A percentile compares a stretch with the other conserved stretches of the same genome.
Evolutionary conservation across 2,888 invertebrate species (phyloP).

Genomic region (Cepaea hortensis): DNA sequence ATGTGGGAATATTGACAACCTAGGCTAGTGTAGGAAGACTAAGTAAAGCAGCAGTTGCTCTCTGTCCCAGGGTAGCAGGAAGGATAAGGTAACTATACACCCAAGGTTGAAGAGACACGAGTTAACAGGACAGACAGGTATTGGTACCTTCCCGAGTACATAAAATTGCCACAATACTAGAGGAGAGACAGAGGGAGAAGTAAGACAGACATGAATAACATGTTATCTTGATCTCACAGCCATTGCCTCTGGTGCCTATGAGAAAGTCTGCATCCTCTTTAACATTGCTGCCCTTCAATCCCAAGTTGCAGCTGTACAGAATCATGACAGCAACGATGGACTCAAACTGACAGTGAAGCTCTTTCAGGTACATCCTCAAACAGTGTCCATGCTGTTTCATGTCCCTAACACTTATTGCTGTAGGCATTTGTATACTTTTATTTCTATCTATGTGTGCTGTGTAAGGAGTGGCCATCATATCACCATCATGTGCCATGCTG

Average conservation of each 20-base stretch:
- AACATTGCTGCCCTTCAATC: constrained; percentile 97
- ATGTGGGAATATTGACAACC: too few species aligned
- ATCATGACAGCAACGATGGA: constrained; percentile 92
- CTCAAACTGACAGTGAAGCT: constrained; percentile 93
- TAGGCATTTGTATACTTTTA: not conserved
- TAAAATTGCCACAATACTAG: too few species aligned
- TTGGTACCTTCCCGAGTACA: too few species aligned
- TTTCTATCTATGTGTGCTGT: not conserved
- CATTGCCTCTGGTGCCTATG: constrained; percentile 91
- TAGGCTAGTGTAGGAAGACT: too few species aligned
- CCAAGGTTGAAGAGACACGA: too few species aligned
- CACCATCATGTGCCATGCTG: not conserved
- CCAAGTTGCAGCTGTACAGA: constrained; percentile 89
- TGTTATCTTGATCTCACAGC: constrained; percentile 79
- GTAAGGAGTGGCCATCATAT: not conserved
- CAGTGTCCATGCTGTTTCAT: not conserved
- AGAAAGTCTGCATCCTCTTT: constrained; percentile 94
- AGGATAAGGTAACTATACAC: too few species aligned
- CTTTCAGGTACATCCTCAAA: constrained; percentile 83
- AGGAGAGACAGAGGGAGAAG: too few species aligned
- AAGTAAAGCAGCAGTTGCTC: too few species aligned
- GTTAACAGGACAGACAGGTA: too few species aligned
- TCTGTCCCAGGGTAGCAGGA: too few species aligned
- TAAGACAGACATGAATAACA: too few species aligned
- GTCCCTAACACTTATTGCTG: not conserved